Evolutionary conservation across 2,797 vertebrate species (phyloP).

Genomic region (Pseudochirops corinnae): DNA sequence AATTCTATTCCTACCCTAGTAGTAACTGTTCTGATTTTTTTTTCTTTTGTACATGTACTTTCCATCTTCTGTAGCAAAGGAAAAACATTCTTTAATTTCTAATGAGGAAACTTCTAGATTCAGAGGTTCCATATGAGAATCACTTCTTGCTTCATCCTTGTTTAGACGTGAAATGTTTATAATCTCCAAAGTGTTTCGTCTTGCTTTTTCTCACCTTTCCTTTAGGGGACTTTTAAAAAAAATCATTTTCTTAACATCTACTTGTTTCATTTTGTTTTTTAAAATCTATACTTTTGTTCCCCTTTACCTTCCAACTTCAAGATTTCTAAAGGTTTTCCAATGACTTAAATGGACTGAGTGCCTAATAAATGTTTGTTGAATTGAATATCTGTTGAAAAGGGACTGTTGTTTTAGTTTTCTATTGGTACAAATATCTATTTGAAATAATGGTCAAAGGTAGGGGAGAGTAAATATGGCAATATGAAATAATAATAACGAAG

Average conservation of each 20-base stretch:
- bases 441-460: not conserved
- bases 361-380: not conserved
- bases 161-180: slow-evolving; percentile 80
- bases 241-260: slow-evolving; percentile 85
- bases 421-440: not conserved
- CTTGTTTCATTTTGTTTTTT: slow-evolving; percentile 84
- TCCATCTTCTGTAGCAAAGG: slow-evolving; percentile 85
- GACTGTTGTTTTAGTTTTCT: not conserved
- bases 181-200: slow-evolving; percentile 89
- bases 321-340: slow-evolving; percentile 78
- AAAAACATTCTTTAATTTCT: slow-evolving; percentile 80
- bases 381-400: not conserved
- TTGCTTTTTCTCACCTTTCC: slow-evolving; percentile 89
- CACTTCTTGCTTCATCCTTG: slow-evolving; percentile 79
- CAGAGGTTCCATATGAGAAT: slow-evolving; percentile 79
- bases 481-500: not conserved
- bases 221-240: slow-evolving; percentile 86
- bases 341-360: not conserved
- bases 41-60: slow-evolving; percentile 87
- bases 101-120: slow-evolving; percentile 81
- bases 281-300: slow-evolving; percentile 84
- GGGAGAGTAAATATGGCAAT: not conserved
- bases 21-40: slow-evolving; percentile 87
- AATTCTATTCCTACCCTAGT: slow-evolving; percentile 87
- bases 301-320: slow-evolving; percentile 86